Evolutionary conservation across 2,113 vertebrate genomes (phyloP), one percentile per base, ranked within the genome.

Genomic region (Athene cunicularia): DNA sequence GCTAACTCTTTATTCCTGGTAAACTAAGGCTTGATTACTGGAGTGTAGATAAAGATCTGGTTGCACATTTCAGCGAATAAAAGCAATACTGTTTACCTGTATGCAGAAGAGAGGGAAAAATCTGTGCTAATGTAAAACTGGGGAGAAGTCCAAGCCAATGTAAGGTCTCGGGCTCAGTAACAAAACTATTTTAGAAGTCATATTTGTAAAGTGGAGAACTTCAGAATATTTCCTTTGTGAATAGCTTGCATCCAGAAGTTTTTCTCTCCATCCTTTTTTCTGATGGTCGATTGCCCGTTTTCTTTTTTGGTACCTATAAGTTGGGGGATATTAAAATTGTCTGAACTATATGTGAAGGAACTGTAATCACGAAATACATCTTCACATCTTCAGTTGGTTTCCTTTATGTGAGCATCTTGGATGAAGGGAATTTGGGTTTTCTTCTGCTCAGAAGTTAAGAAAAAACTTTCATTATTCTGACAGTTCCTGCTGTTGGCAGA

Each of bases 51-150:
- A 76, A 82, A 90, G 71, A 85, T 82, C 82, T 76, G 70, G 59
- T 71, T 91, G 26, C 47, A 19, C 30, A 45, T 92, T 96, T 95
- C 75, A 43, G 67, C 68, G 56, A 82, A 93, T 87, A 59, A 87
- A 88, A 68, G 53, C 62, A 71, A 13, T 92, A 13, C 21, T 92
- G 71, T 93, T 82, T 76, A 64, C 52, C 70, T 68, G 35, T 37
- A 19, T 39, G 79, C 49, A 60, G 74, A 75, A 77, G 35, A 68
- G 33, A 49, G 16, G 62, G 45, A 68, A 41, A 85, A 88, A 59
- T 41, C 22, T 79, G 13, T 71, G 19, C 49, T 68, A 8, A 63
- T 59, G 22, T 26, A 56, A 49, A 92, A 73, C 58, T 3, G 23
- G 49, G 72, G 66, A 52, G 21, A 90, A 92, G 49, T 68, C 52